A percentile compares a stretch with the other conserved stretches of the same genome.
These are phyloP conservation scores for Polymixis lichenea DNA, from an alignment of 2,888 invertebrate genomes.

Conservation along the genomic window DNA sequence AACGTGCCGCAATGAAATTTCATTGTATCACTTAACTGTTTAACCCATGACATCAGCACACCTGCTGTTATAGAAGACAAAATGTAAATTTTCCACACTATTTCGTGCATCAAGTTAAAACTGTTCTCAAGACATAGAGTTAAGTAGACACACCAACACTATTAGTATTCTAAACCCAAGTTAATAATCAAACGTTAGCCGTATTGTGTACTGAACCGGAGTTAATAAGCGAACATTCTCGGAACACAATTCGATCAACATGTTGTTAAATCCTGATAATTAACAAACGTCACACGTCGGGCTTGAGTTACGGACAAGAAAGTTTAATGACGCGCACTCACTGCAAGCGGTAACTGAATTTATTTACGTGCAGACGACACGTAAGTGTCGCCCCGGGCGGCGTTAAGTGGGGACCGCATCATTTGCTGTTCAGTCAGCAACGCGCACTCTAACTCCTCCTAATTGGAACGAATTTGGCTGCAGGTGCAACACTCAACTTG, in stretches of 20 bases:
- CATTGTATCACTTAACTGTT: constrained; percentile 60
- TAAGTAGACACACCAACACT: constrained; percentile 13
- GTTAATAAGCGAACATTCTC: constrained; percentile 62
- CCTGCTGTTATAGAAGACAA: constrained; percentile 39
- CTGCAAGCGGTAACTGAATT: constrained; percentile 86
- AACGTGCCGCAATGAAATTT: constrained; percentile 63
- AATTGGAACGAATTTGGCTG: constrained; percentile 91
- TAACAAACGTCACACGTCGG: constrained; percentile 81
- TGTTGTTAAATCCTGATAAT: constrained; percentile 81
- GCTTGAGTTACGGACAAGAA: constrained; percentile 83
- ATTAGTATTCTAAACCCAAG: constrained; percentile 27
- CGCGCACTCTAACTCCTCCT: constrained; percentile 89
- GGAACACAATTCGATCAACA: constrained; percentile 65
- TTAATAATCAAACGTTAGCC: constrained; percentile 53
- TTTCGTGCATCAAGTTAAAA: constrained; percentile 24
- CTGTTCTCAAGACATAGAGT: constrained; percentile 15
- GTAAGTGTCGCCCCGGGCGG: constrained; percentile 85
- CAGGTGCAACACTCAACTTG: constrained; percentile 90
- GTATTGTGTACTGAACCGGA: constrained; percentile 48
- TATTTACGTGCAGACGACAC: constrained; percentile 87
- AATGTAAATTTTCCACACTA: constrained; percentile 28
- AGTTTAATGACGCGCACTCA: constrained; percentile 88
- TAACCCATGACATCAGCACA: constrained; percentile 49
- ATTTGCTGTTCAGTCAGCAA: constrained; percentile 89
- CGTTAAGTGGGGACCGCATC: constrained; percentile 89